Evolutionary conservation across 2,888 invertebrate genomes (phyloP).

Genomic region (Allolobophora icterica): DNA sequence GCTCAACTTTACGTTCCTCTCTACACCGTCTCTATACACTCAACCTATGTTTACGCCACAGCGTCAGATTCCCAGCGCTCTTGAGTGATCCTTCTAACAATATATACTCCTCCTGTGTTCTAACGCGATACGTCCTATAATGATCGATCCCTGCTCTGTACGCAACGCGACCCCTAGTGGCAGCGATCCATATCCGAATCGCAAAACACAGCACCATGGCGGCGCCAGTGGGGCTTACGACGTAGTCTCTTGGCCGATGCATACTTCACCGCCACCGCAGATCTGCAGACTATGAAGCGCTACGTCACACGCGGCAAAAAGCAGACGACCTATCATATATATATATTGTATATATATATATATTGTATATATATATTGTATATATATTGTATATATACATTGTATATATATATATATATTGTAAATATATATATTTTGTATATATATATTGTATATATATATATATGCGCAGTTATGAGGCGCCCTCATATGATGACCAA

Average conservation of each 20-base stretch:
- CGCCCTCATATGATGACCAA: no score
- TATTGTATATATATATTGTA: not conserved
- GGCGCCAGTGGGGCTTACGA: not conserved
- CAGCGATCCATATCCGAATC: not conserved
- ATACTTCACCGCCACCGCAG: not conserved
- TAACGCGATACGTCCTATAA: not conserved
- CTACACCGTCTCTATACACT: not conserved
- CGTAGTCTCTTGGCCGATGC: not conserved
- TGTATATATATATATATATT: not conserved
- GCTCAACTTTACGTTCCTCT: not conserved
- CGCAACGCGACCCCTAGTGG: not conserved
- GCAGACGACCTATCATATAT: not conserved
- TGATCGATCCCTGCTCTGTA: not conserved
- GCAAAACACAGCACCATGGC: not conserved
- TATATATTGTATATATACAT: not conserved
- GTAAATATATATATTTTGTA: no score
- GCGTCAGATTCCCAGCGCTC: not conserved
- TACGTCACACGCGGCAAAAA: not conserved
- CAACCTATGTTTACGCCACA: not conserved
- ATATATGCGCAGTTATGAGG: not conserved
- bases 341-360: not conserved
- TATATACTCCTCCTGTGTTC: slow-evolving; percentile 1
- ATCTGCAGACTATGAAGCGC: not conserved
- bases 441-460: not conserved
- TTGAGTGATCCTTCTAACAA: not conserved